These are phyloP conservation scores for Neodiprion virginianus DNA, from an alignment of 1,140 invertebrate genomes.

Conservation along the genomic window DNA sequence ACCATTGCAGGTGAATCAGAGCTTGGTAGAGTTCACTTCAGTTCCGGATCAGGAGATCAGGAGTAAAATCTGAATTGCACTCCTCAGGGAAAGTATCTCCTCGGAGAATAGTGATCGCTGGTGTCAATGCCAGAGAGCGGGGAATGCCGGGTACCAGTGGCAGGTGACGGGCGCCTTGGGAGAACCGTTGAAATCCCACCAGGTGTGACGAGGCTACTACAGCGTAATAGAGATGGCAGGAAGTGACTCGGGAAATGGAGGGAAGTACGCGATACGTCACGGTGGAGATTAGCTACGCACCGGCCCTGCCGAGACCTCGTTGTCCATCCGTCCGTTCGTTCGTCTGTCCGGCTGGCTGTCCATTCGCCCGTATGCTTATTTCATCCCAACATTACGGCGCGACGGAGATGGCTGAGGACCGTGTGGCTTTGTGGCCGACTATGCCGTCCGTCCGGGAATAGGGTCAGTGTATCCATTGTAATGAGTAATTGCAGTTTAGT, in stretches of 20 bases:
- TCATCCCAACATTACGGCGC: conserved; percentile 30
- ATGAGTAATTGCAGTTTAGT: conserved; percentile 44
- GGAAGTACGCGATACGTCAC: neutral
- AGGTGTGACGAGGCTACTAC: neutral
- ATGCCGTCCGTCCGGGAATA: conserved; percentile 34
- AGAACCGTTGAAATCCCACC: neutral
- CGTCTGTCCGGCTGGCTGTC: conserved; percentile 20
- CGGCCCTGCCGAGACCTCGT: conserved; percentile 23
- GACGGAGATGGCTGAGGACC: conserved; percentile 29
- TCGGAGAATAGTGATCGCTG: neutral
- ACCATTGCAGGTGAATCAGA: neutral
- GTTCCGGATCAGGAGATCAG: neutral
- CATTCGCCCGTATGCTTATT: conserved; percentile 19
- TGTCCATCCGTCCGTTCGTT: neutral
- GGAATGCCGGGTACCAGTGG: neutral
- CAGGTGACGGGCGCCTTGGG: conserved; percentile 1
- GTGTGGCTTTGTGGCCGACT: conserved; percentile 40
- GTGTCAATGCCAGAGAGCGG: neutral
- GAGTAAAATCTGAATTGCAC: neutral
- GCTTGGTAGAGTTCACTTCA: neutral
- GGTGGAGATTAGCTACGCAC: conserved; percentile 1
- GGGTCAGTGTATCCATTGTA: conserved; percentile 44
- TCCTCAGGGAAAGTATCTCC: neutral
- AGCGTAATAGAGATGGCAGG: neutral
- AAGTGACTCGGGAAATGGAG: conserved; percentile 7